These are phyloP conservation scores for Onthophagus sagittarius DNA, from an alignment of 2,888 invertebrate species.

Conservation along the genomic window DNA sequence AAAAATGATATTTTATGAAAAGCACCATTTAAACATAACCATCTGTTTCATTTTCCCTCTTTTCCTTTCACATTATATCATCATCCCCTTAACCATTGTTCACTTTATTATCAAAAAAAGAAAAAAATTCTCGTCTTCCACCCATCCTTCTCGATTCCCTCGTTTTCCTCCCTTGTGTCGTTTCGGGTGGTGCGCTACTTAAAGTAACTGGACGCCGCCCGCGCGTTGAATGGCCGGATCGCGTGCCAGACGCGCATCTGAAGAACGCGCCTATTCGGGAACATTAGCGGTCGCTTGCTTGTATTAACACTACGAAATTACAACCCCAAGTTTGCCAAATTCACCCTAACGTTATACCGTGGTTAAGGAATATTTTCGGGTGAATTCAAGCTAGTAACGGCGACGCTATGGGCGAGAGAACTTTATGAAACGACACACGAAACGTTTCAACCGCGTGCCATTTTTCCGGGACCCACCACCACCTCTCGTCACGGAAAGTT, in stretches of 20 bases:
- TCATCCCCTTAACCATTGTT: not conserved
- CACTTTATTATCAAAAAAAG: not conserved
- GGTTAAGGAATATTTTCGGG: slow-evolving; percentile 19
- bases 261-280: slow-evolving; percentile 38
- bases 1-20: too few species aligned
- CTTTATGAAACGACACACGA: slow-evolving; percentile 22
- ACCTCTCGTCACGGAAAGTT: not conserved
- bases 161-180: not conserved
- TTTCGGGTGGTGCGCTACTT: not conserved
- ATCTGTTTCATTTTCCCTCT: not conserved
- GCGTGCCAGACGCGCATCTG: slow-evolving; percentile 29
- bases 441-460: not conserved
- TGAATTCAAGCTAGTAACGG: slow-evolving; percentile 9
- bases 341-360: slow-evolving; percentile 5
- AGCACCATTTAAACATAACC: too few species aligned
- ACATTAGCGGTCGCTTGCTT: slow-evolving; percentile 51
- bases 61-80: not conserved
- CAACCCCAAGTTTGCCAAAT: slow-evolving; percentile 17
- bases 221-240: slow-evolving; percentile 2
- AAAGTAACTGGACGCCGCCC: not conserved
- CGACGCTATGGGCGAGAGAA: slow-evolving; percentile 17
- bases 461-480: not conserved
- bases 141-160: not conserved
- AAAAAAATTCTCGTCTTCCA: not conserved
- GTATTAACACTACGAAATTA: slow-evolving; percentile 46